phyloP scores from a whole-genome alignment of 1,140 invertebrate genomes.

The Argopecten irradians region DNA sequence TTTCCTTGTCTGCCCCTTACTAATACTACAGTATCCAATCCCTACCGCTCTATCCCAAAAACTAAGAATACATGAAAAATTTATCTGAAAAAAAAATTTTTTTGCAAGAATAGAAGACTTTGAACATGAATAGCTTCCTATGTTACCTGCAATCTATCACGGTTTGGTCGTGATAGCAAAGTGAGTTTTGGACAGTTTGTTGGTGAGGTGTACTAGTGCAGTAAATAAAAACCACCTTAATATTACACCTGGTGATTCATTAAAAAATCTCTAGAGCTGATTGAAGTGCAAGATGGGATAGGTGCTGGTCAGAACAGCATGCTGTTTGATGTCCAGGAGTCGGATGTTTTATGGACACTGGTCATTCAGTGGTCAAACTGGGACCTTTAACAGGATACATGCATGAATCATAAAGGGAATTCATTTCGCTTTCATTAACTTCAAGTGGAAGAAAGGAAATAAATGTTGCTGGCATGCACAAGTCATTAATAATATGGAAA shows the following conservation, averaged over 20 bases:
- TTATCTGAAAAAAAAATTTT: too few relatives aligned
- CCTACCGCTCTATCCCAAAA: too few relatives aligned
- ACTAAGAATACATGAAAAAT: too few relatives aligned
- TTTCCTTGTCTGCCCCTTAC: too few relatives aligned
- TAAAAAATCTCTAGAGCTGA: neutral
- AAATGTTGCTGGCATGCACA: neutral
- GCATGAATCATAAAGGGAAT: constrained; percentile 17
- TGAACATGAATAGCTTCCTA: too few relatives aligned
- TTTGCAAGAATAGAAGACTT: too few relatives aligned
- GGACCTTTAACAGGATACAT: neutral
- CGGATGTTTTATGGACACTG: neutral
- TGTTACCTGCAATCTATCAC: too few relatives aligned
- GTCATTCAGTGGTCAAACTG: neutral
- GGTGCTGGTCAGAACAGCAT: neutral
- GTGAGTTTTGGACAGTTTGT: neutral
- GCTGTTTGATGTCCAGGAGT: neutral
- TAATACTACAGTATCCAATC: too few relatives aligned
- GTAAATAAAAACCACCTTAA: neutral
- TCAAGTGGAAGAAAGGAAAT: neutral
- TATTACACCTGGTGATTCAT: neutral
- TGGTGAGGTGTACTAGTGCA: neutral
- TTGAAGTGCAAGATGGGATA: neutral
- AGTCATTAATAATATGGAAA: constrained; percentile 19
- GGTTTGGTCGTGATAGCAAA: too few relatives aligned
- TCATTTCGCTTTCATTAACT: neutral